Evolutionary conservation across 2,888 invertebrate genomes (phyloP).

Genomic region (Agriotes lineatus): DNA sequence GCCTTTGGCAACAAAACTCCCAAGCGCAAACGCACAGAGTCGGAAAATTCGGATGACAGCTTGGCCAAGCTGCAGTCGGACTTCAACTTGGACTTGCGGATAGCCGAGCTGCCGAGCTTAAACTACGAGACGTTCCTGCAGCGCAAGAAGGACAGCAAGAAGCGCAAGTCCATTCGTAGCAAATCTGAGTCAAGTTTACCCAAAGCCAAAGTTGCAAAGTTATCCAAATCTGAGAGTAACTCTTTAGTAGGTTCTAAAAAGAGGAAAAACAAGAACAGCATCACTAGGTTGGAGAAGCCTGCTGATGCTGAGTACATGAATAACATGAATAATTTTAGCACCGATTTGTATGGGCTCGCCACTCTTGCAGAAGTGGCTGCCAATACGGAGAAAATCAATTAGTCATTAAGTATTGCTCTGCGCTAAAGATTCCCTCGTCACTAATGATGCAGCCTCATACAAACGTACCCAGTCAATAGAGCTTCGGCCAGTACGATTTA

Average conservation of each 20-base stretch:
- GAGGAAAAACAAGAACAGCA: conserved; percentile 89
- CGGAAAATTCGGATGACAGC: conserved; percentile 68
- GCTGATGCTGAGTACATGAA: conserved; percentile 48
- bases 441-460: conserved; percentile 9
- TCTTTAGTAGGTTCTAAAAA: conserved; percentile 80
- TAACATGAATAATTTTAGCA: conserved; percentile 46
- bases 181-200: conserved; percentile 53
- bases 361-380: conserved; percentile 77
- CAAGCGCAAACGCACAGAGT: conserved; percentile 52
- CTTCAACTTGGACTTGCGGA: conserved; percentile 90
- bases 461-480: not conserved
- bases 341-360: conserved; percentile 71
- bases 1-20: conserved; percentile 45
- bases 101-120: conserved; percentile 85
- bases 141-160: conserved; percentile 84
- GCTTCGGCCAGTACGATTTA: not conserved
- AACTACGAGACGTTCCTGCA: conserved; percentile 85
- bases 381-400: conserved; percentile 65
- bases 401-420: not conserved
- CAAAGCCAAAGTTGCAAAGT: conserved; percentile 48
- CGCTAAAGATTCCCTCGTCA: not conserved
- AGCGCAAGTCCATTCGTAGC: conserved; percentile 77
- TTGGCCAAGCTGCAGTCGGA: conserved; percentile 57
- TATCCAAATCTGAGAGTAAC: conserved; percentile 47
- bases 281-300: conserved; percentile 74